A percentile compares a stretch with the other conserved stretches of the same genome.
Evolutionary conservation across 2,888 invertebrate species (phyloP).

Genomic region (Euplagia quadripunctaria): DNA sequence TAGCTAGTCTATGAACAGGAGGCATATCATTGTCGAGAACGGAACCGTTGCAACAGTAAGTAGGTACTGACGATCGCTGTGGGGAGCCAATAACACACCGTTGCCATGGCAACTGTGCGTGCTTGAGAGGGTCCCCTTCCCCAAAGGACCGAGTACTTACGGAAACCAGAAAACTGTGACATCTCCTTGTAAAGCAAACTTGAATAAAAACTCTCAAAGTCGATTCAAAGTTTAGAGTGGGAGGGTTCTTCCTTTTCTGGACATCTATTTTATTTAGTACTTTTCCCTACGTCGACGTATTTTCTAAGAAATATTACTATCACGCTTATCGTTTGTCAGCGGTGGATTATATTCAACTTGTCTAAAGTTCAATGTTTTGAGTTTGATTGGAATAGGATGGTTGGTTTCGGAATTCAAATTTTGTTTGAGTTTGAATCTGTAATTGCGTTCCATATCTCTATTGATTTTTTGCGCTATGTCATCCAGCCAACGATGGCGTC

Average conservation of each 20-base stretch:
- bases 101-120: constrained; percentile 77
- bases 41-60: constrained; percentile 54
- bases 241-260: constrained; percentile 58
- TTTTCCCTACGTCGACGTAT: constrained; percentile 55
- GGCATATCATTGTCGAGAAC: constrained; percentile 55
- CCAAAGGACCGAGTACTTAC: constrained; percentile 68
- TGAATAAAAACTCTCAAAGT: constrained; percentile 43
- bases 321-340: constrained; percentile 55
- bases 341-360: constrained; percentile 47
- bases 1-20: constrained; percentile 52
- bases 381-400: constrained; percentile 37
- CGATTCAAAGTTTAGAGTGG: constrained; percentile 24
- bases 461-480: constrained; percentile 30
- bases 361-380: constrained; percentile 39
- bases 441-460: constrained; percentile 31
- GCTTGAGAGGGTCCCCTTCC: constrained; percentile 75
- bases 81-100: constrained; percentile 83
- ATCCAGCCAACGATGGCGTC: constrained; percentile 10
- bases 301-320: constrained; percentile 54
- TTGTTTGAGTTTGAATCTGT: constrained; percentile 31
- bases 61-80: constrained; percentile 65
- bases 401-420: constrained; percentile 40
- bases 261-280: constrained; percentile 62
- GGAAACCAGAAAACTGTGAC: constrained; percentile 74
- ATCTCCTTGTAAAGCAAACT: constrained; percentile 61